Evolutionary conservation across 2,113 vertebrate species (phyloP).

Genomic region (Anseranas semipalmata): DNA sequence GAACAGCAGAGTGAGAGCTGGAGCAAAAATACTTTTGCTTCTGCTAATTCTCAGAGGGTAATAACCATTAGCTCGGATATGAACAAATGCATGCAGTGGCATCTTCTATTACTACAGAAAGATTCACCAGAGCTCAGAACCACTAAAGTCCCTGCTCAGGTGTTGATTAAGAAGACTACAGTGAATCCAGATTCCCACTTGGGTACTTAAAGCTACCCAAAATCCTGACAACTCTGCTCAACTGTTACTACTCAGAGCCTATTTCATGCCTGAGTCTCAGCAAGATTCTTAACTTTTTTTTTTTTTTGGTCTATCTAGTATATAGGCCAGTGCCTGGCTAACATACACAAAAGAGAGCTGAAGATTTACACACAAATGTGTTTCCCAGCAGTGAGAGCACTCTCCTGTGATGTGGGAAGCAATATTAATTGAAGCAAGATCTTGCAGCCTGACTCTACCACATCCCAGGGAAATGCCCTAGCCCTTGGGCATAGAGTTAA

Average conservation of each 20-base stretch:
- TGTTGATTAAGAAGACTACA: not conserved
- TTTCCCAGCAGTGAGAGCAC: conserved; percentile 40
- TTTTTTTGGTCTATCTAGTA: not conserved
- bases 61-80: not conserved
- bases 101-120: not conserved
- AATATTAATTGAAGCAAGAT: conserved; percentile 65
- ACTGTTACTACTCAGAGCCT: not conserved
- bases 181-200: not conserved
- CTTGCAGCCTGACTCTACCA: conserved; percentile 61
- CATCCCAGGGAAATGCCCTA: conserved; percentile 69
- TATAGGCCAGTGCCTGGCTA: not conserved
- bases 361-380: conserved; percentile 36
- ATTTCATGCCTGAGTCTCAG: not conserved
- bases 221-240: not conserved
- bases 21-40: not conserved
- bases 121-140: not conserved
- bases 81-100: not conserved
- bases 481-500: conserved; percentile 62
- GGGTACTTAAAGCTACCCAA: not conserved
- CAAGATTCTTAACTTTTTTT: not conserved
- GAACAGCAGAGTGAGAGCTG: not conserved
- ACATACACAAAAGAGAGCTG: not conserved
- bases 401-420: conserved; percentile 67
- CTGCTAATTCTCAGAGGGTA: not conserved
- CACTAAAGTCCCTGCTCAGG: not conserved